phyloP scores from a whole-genome alignment of 2,797 vertebrate species.

The Poeciliopsis gracilis region DNA sequence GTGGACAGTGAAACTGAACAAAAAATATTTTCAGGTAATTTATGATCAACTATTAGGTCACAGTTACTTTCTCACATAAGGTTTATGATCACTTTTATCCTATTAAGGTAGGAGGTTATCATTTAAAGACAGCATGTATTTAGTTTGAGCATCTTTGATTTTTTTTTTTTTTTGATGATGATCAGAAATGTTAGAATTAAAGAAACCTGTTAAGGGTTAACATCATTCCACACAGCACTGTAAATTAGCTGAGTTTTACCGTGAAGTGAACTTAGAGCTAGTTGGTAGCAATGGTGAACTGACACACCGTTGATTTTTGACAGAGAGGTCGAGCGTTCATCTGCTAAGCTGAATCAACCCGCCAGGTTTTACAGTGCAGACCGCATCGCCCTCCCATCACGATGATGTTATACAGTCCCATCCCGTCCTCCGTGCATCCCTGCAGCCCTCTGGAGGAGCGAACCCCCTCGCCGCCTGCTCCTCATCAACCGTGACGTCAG shows the following conservation, averaged over 20 bases:
- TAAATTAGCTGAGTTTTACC: not conserved
- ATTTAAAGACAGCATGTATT: not conserved
- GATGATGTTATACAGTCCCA: conserved; percentile 3
- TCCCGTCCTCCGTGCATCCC: conserved; percentile 9
- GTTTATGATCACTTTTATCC: not conserved
- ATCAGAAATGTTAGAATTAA: not conserved
- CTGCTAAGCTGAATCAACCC: not conserved
- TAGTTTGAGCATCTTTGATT: not conserved
- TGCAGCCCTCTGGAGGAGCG: not conserved
- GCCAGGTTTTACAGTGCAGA: not conserved
- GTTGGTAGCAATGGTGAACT: not conserved
- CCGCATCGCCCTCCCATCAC: not conserved
- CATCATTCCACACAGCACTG: not conserved
- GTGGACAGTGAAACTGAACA: not conserved
- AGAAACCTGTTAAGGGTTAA: not conserved
- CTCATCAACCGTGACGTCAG: conserved; percentile 80
- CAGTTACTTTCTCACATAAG: not conserved
- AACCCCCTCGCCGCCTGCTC: conserved; percentile 37
- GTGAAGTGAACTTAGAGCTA: not conserved
- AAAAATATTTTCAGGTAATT: not conserved
- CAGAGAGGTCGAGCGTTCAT: not conserved
- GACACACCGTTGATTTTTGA: not conserved
- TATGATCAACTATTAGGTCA: not conserved
- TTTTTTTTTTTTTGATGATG: not conserved
- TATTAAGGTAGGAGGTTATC: not conserved